Evolutionary conservation across 53 echinoderm and acorn worm species (phyloP).

Genomic region (Stichopus horrens): DNA sequence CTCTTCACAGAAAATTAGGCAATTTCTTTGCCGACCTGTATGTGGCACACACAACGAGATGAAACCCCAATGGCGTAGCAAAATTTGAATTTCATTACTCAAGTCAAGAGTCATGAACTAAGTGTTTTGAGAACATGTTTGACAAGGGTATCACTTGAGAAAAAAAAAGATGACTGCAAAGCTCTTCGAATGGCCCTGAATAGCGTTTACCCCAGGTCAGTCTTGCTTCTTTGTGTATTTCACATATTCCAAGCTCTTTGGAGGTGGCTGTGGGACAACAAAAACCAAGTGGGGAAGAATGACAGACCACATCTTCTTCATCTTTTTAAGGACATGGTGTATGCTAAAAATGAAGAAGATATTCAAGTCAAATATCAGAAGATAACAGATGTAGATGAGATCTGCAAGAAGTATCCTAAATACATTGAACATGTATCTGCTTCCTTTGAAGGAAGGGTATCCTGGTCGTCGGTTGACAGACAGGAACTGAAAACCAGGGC

Average conservation of each 20-base stretch:
- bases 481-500: slow-evolving; percentile 19
- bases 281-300: slow-evolving; percentile 11
- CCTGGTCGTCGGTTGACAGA: slow-evolving; percentile 3
- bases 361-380: background rate
- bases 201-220: slow-evolving; percentile 21
- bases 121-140: background rate
- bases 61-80: background rate
- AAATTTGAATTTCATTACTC: background rate
- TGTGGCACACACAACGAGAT: background rate
- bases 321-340: slow-evolving; percentile 33
- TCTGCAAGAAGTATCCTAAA: slow-evolving; percentile 21
- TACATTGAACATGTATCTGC: slow-evolving; percentile 3
- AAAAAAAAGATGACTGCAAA: slow-evolving; percentile 34
- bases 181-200: slow-evolving; percentile 13
- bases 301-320: slow-evolving; percentile 24
- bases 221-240: slow-evolving; percentile 26
- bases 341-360: slow-evolving; percentile 13
- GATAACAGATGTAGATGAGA: slow-evolving; percentile 4
- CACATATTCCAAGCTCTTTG: slow-evolving; percentile 45
- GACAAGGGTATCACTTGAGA: background rate
- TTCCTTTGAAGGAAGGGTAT: background rate
- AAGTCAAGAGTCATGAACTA: background rate
- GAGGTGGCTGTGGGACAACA: slow-evolving; percentile 48
- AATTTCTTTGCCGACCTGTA: too few species aligned
- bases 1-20: too few species aligned